phyloP scores from a whole-genome alignment of 2,797 vertebrate species.

The Muraenolepis orangiensis region DNA sequence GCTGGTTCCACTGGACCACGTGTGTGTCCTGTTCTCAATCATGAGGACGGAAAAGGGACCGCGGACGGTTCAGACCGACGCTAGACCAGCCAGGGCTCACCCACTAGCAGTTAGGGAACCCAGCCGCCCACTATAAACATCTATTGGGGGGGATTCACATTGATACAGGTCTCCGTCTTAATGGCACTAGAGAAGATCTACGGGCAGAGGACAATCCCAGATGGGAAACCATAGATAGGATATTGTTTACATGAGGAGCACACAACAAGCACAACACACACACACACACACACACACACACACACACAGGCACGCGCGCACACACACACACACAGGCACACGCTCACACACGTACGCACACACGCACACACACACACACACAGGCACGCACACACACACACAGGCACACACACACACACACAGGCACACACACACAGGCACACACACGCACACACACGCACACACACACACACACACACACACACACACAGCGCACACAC shows the following conservation, averaged over 20 bases:
- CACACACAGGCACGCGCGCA: too few species aligned
- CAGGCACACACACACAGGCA: not conserved
- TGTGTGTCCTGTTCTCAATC: too few species aligned
- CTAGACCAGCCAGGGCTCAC: conserved; percentile 42
- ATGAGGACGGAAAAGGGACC: too few species aligned
- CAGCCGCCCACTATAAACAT: conserved; percentile 33
- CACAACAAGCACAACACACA: not conserved
- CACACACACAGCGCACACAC: too few species aligned
- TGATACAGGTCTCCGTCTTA: conserved; percentile 10
- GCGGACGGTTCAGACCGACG: conserved; percentile 15
- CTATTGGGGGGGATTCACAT: conserved; percentile 54
- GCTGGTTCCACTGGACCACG: too few species aligned
- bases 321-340: conserved; percentile 2
- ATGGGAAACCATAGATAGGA: conserved; percentile 34
- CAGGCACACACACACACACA: not conserved
- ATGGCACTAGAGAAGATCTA: too few species aligned
- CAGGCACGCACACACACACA: not conserved
- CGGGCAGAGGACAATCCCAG: too few species aligned
- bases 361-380: conserved; percentile 3
- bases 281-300: not conserved
- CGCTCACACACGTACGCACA: not conserved
- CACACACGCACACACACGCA: not conserved
- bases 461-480: not conserved
- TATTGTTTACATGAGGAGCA: conserved; percentile 28
- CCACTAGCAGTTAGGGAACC: conserved; percentile 55